Evolutionary conservation across 2,113 vertebrate genomes (phyloP).

Genomic region (Triplophysa tibetana): DNA sequence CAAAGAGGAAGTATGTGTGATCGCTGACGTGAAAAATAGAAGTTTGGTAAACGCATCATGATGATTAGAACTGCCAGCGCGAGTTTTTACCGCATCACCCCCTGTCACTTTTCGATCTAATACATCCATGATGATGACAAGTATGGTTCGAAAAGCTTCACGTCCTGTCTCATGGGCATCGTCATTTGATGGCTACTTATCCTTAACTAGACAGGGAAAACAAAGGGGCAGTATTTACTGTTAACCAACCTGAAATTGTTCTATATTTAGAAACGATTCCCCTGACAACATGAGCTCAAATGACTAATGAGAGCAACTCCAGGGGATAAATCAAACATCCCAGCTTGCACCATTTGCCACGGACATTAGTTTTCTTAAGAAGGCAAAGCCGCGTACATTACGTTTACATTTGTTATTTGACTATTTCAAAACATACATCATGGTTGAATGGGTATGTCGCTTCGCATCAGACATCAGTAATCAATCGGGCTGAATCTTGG

Average conservation of each 20-base stretch:
- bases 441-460: slow-evolving; percentile 25
- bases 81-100: background rate
- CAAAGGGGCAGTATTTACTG: background rate
- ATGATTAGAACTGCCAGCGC: background rate
- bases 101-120: background rate
- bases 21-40: background rate
- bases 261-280: background rate
- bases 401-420: background rate
- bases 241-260: slow-evolving; percentile 10
- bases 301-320: background rate
- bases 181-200: slow-evolving; percentile 20
- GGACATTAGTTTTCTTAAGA: background rate
- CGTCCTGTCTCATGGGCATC: background rate
- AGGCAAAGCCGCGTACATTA: background rate
- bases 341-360: background rate
- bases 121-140: slow-evolving; percentile 20
- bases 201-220: slow-evolving; percentile 26
- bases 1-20: background rate
- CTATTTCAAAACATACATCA: slow-evolving; percentile 18
- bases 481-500: slow-evolving; percentile 17
- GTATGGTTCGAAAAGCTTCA: slow-evolving; percentile 9
- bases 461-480: slow-evolving; percentile 24
- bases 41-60: slow-evolving; percentile 11
- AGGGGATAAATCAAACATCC: background rate
- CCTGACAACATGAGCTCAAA: background rate